These are phyloP conservation scores for Condylura cristata DNA, from an alignment of 2,113 vertebrate species.

Conservation along the genomic window DNA sequence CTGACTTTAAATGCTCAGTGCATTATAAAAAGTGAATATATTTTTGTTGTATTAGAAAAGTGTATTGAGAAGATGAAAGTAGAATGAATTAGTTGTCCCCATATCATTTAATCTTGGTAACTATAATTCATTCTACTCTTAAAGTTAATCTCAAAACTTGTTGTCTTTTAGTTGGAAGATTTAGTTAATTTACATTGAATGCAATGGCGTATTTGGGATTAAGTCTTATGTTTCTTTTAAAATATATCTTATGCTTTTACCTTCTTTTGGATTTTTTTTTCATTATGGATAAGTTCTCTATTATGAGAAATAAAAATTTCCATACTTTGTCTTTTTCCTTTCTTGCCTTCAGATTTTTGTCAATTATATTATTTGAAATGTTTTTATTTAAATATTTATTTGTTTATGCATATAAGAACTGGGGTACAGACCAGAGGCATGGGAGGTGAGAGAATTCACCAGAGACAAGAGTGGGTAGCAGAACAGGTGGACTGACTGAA, in stretches of 20 bases:
- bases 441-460: no score
- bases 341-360: neutral
- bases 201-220: neutral
- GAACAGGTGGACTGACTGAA: no score
- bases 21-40: neutral
- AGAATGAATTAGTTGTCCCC: neutral
- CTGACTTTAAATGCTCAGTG: neutral
- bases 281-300: neutral
- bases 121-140: neutral
- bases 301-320: neutral
- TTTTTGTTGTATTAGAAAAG: neutral
- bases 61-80: neutral
- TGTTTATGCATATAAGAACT: no score
- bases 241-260: neutral
- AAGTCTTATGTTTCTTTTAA: neutral
- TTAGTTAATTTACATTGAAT: neutral
- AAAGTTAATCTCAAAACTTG: neutral
- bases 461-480: no score
- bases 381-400: no score
- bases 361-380: neutral
- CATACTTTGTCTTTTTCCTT: neutral
- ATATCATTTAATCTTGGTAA: no score
- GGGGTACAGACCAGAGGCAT: no score
- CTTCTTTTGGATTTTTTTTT: neutral
- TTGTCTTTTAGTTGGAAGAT: neutral